phyloP scores from a whole-genome alignment of 64 coral and sea anemone species.

The Hydrozoanthus tunicans region DNA sequence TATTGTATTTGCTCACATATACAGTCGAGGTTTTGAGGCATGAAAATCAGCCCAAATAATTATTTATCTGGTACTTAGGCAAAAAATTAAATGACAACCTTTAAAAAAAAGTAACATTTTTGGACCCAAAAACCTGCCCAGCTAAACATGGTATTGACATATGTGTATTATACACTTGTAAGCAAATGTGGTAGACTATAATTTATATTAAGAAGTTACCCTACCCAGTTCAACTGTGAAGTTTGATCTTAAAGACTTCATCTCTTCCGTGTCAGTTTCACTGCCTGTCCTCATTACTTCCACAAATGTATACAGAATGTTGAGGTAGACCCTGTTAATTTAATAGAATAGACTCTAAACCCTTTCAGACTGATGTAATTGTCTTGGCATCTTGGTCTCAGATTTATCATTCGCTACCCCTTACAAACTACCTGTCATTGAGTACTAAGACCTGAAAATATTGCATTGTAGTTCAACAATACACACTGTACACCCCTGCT shows the following conservation, averaged over 20 bases:
- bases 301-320: conserved; percentile 94
- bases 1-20: too few species aligned
- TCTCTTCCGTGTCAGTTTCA: conserved; percentile 68
- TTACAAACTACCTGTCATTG: too few species aligned
- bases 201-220: neutral
- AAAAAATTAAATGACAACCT: neutral
- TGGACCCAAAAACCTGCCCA: neutral
- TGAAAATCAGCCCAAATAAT: too few species aligned
- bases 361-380: too few species aligned
- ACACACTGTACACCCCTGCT: too few species aligned
- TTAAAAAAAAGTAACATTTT: neutral
- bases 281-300: conserved; percentile 79
- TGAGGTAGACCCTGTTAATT: conserved; percentile 76
- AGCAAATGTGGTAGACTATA: neutral
- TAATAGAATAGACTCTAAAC: neutral
- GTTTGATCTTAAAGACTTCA: conserved; percentile 34
- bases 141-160: too few species aligned
- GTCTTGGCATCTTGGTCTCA: too few species aligned
- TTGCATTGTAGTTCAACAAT: too few species aligned
- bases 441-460: too few species aligned
- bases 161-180: too few species aligned
- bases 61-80: neutral
- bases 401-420: too few species aligned
- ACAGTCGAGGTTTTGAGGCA: too few species aligned
- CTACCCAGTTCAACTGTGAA: conserved; percentile 86